Percentiles rank a stretch among this genome's conserved stretches.
Evolutionary conservation across 2,888 invertebrate species (phyloP).

Genomic region (Eupithecia vulgata): DNA sequence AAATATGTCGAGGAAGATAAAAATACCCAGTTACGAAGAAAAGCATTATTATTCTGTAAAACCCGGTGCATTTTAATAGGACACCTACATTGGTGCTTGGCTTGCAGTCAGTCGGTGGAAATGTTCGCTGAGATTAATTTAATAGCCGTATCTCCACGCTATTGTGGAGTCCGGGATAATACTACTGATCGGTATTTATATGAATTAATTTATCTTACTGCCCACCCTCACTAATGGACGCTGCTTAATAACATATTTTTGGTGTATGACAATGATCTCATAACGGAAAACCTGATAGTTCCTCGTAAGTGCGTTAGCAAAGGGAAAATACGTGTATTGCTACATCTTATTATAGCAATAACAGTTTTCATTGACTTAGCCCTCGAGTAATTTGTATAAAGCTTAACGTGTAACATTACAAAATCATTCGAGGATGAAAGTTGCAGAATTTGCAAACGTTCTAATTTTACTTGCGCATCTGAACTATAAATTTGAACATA

Average conservation of each 20-base stretch:
- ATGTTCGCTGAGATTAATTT: not conserved
- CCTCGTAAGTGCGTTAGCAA: too few species aligned
- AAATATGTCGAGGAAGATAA: not conserved
- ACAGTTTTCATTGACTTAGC: not conserved
- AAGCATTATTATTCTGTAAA: not conserved
- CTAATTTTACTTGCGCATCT: too few species aligned
- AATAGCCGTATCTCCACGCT: not conserved
- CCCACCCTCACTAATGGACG: not conserved
- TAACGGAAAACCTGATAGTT: not conserved
- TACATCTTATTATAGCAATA: not conserved
- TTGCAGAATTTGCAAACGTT: too few species aligned
- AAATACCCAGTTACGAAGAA: not conserved
- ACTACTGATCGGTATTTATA: not conserved
- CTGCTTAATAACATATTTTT: not conserved
- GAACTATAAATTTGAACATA: too few species aligned
- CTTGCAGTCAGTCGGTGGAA: not conserved
- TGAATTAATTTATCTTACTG: not conserved
- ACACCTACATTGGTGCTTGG: not conserved
- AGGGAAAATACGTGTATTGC: not conserved
- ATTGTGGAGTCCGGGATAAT: not conserved
- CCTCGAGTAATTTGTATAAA: too few species aligned
- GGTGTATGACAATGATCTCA: not conserved
- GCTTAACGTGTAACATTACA: too few species aligned
- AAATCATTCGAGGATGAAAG: too few species aligned
- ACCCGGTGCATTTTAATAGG: not conserved